Conservation (phyloP, 2,797 vertebrate genomes). For the Megaceryle alcyon region DNA sequence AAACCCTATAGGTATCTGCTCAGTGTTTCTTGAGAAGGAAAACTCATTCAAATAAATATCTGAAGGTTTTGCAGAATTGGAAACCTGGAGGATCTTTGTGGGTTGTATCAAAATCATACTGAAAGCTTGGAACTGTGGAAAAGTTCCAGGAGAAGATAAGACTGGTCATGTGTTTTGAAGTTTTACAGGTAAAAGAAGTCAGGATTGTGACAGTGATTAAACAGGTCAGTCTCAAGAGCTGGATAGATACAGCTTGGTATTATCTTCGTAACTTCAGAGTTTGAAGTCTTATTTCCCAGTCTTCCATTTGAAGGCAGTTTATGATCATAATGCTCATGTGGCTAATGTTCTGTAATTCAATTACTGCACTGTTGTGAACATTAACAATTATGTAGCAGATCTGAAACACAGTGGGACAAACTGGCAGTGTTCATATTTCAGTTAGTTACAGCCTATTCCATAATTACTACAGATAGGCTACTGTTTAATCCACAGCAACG, state of each 20-base stretch:
- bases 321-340: slow-evolving; percentile 66
- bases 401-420: slow-evolving; percentile 72
- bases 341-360: slow-evolving; percentile 79
- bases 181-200: background rate
- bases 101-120: background rate
- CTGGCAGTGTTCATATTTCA: slow-evolving; percentile 65
- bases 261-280: slow-evolving; percentile 37
- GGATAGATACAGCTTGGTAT: background rate
- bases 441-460: slow-evolving; percentile 63
- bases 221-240: background rate
- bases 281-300: slow-evolving; percentile 54
- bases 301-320: slow-evolving; percentile 60
- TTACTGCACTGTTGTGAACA: slow-evolving; percentile 68
- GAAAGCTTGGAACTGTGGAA: background rate
- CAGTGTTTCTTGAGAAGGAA: background rate
- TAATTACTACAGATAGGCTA: slow-evolving; percentile 71
- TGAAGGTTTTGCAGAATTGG: background rate
- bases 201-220: background rate
- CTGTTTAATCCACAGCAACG: slow-evolving; percentile 42
- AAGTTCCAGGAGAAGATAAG: background rate
- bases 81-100: too few relatives aligned
- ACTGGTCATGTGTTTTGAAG: background rate
- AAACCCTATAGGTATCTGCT: background rate
- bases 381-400: slow-evolving; percentile 69
- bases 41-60: background rate